phyloP scores from a whole-genome alignment of 2,113 vertebrate species.

The Ciconia maguari region DNA sequence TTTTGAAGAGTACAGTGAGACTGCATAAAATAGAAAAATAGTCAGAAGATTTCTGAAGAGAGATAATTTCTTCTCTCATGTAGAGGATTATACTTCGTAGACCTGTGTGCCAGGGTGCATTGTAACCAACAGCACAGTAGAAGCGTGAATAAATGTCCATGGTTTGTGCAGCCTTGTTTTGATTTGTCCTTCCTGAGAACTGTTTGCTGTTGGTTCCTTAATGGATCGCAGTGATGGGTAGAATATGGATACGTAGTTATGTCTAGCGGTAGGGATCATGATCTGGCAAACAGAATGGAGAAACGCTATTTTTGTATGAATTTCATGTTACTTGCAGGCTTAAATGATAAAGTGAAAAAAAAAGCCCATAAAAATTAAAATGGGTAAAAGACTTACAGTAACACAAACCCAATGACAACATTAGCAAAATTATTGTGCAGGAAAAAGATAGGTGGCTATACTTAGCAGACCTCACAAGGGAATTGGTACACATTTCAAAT shows the following conservation, averaged over 20 bases:
- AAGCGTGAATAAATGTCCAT: neutral
- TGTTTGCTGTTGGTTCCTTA: neutral
- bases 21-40: neutral
- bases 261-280: neutral
- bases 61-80: neutral
- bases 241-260: neutral
- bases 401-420: neutral
- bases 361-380: neutral
- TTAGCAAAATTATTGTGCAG: neutral
- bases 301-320: neutral
- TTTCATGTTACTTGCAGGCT: neutral
- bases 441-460: neutral
- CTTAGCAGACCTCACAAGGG: neutral
- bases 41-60: neutral
- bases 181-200: neutral
- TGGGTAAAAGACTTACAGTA: neutral
- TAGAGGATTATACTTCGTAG: neutral
- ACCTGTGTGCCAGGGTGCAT: neutral
- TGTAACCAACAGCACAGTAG: neutral
- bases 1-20: neutral
- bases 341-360: neutral
- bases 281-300: neutral
- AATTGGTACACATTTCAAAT: neutral
- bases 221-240: neutral
- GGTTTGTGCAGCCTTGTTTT: neutral